These are phyloP conservation scores for Epinephelus fuscoguttatus DNA, from an alignment of 2,113 vertebrate genomes.

Conservation along the genomic window DNA sequence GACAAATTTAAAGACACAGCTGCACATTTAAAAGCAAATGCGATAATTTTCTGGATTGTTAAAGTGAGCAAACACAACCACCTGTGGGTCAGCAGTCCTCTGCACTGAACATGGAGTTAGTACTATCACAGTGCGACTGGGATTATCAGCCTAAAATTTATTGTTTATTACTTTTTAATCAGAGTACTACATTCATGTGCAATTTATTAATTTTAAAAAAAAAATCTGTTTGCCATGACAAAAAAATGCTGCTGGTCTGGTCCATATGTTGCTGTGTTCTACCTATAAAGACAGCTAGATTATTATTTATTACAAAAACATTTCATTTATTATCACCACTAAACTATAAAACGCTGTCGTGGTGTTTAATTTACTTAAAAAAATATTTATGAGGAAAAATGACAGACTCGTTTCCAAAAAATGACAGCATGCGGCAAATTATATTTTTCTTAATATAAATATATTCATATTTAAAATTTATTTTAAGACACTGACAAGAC, in stretches of 20 bases:
- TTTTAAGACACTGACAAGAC: neutral
- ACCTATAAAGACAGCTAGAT: neutral
- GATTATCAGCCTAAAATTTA: neutral
- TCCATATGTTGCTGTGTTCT: neutral
- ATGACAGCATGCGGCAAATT: neutral
- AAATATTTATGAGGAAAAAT: neutral
- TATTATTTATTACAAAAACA: slow-evolving; percentile 1
- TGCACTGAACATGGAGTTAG: neutral
- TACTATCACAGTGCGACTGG: neutral
- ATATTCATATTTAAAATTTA: neutral
- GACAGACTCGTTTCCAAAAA: neutral
- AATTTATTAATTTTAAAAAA: neutral
- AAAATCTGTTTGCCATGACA: neutral
- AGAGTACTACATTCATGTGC: neutral
- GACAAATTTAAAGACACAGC: neutral
- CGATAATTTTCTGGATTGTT: neutral
- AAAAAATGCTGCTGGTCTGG: neutral
- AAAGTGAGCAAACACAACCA: slow-evolving; percentile 42
- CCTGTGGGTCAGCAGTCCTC: slow-evolving; percentile 52
- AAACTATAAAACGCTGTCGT: neutral
- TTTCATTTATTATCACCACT: neutral
- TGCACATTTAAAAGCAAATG: neutral
- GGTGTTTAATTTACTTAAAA: neutral
- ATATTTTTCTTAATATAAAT: neutral
- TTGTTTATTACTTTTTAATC: neutral